Conservation (phyloP, 2,888 invertebrate species). For the Cheilosia vernalis region DNA sequence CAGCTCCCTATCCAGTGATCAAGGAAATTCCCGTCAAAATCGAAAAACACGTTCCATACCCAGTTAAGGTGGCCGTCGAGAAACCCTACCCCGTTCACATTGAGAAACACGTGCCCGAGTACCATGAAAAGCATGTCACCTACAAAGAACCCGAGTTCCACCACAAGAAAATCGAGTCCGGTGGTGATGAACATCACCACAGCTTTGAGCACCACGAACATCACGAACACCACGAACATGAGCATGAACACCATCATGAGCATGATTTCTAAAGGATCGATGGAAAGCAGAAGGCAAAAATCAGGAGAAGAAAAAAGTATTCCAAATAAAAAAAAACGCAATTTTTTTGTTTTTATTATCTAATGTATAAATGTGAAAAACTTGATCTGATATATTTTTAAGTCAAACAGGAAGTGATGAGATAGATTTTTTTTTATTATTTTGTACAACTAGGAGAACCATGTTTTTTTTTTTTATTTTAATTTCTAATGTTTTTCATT, state of each 20-base stretch:
- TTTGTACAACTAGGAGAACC: constrained; percentile 29
- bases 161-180: constrained; percentile 83
- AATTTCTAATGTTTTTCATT: constrained; percentile 20
- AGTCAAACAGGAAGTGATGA: constrained; percentile 54
- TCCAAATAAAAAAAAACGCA: constrained; percentile 62
- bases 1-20: constrained; percentile 88
- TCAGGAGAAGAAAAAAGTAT: constrained; percentile 67
- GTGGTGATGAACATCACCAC: constrained; percentile 84
- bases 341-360: constrained; percentile 42
- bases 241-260: not conserved
- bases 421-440: constrained; percentile 39
- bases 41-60: constrained; percentile 87
- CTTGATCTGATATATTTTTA: constrained; percentile 75
- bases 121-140: constrained; percentile 86
- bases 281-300: constrained; percentile 86
- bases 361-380: constrained; percentile 68
- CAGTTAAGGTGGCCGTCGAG: constrained; percentile 87
- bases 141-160: constrained; percentile 88
- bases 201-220: constrained; percentile 81
- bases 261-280: constrained; percentile 80
- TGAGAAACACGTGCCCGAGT: constrained; percentile 87
- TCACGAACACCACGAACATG: constrained; percentile 68
- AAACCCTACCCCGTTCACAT: constrained; percentile 89
- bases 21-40: constrained; percentile 87
- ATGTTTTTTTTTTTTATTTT: constrained; percentile 51